Percentiles rank a stretch among this genome's conserved stretches.
Conservation (phyloP, 1,140 invertebrate species). For the Bactericera cockerelli region DNA sequence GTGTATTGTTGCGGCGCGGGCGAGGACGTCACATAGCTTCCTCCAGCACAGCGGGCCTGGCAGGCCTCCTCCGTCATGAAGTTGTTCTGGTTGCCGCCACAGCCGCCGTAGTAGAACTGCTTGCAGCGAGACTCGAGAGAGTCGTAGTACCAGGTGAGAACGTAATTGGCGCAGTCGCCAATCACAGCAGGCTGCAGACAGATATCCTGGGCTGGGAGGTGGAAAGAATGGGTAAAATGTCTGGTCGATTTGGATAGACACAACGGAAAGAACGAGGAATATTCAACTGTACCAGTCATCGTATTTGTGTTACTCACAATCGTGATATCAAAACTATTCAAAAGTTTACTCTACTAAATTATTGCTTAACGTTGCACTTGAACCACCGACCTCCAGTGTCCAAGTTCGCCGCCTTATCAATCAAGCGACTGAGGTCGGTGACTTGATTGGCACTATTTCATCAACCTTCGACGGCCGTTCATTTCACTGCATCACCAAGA, state of each 20-base stretch:
- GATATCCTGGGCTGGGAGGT: conserved; percentile 42
- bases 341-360: no score
- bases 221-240: background rate
- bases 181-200: conserved; percentile 56
- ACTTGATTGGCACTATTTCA: background rate
- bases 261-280: no score
- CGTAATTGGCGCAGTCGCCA: conserved; percentile 67
- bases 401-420: no score
- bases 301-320: no score
- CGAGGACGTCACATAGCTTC: conserved; percentile 14
- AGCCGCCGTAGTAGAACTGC: conserved; percentile 68
- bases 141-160: conserved; percentile 70
- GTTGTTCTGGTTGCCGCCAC: conserved; percentile 66
- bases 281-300: no score
- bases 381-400: no score
- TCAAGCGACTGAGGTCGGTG: no score
- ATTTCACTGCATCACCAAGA: no score
- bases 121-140: conserved; percentile 47
- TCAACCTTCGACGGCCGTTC: background rate
- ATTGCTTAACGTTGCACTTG: no score
- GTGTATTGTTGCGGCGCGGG: background rate
- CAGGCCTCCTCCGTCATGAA: conserved; percentile 52
- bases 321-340: no score
- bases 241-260: no score
- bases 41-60: conserved; percentile 38